These are phyloP conservation scores for Cryptocheilus praepositus DNA, from an alignment of 2,888 invertebrate species.

Conservation along the genomic window DNA sequence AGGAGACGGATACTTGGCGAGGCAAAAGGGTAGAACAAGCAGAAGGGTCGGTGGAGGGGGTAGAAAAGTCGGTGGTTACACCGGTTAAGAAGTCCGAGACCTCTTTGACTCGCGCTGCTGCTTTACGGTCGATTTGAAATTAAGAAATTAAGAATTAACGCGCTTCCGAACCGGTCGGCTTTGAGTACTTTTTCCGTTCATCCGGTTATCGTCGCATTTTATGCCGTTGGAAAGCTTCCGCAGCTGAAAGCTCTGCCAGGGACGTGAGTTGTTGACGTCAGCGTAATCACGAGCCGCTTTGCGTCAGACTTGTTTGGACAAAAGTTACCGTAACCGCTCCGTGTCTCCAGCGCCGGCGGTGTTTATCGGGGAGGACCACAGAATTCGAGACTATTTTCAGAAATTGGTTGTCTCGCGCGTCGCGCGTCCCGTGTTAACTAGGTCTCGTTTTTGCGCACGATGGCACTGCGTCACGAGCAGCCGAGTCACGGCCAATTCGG, in stretches of 20 bases:
- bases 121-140: constrained; percentile 66
- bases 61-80: constrained; percentile 25
- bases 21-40: constrained; percentile 14
- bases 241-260: constrained; percentile 30
- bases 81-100: constrained; percentile 38
- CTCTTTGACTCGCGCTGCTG: constrained; percentile 56
- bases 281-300: constrained; percentile 14
- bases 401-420: not conserved
- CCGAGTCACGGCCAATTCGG: not conserved
- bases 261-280: not conserved
- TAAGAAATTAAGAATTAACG: constrained; percentile 71
- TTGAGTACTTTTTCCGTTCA: constrained; percentile 13
- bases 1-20: constrained; percentile 12
- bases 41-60: constrained; percentile 16
- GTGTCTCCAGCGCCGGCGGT: not conserved
- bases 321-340: not conserved
- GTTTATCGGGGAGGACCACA: constrained; percentile 3
- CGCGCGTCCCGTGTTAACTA: too few relatives aligned
- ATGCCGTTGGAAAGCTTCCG: constrained; percentile 29
- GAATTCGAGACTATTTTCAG: constrained; percentile 23
- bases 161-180: constrained; percentile 54
- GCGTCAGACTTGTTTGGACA: not conserved
- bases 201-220: not conserved
- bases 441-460: too few relatives aligned
- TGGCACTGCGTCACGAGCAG: too few relatives aligned